Conservation (phyloP, 2,888 invertebrate species). For the Stenchaetothrips biformis region DNA sequence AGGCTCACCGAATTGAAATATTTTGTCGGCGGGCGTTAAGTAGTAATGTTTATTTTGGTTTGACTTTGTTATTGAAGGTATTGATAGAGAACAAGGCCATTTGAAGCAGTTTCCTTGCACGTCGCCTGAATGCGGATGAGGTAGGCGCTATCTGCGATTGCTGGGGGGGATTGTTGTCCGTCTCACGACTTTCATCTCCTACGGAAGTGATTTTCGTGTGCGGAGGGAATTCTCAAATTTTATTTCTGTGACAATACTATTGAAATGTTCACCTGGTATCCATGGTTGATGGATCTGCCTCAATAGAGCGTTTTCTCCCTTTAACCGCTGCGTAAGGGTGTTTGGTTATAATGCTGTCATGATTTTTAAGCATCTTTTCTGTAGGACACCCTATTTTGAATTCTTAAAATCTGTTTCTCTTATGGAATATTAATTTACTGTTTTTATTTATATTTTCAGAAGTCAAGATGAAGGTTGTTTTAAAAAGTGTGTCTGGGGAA, state of each 20-base stretch:
- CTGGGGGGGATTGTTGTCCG: background rate
- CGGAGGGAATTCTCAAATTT: slow-evolving; percentile 8
- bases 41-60: slow-evolving; percentile 14
- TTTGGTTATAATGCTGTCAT: no score
- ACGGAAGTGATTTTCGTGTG: background rate
- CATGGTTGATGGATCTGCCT: no score
- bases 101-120: background rate
- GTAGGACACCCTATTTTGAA: background rate
- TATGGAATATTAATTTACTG: background rate
- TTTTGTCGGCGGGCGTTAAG: slow-evolving; percentile 21
- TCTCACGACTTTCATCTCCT: background rate
- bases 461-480: slow-evolving; percentile 36
- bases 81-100: background rate
- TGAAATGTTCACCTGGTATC: no score
- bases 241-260: background rate
- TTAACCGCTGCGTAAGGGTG: no score
- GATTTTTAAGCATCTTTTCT: no score
- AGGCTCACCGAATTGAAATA: slow-evolving; percentile 15
- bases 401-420: background rate
- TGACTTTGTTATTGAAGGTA: background rate
- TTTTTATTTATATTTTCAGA: background rate
- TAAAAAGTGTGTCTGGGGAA: slow-evolving; percentile 37
- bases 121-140: background rate
- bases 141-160: background rate
- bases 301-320: no score